A percentile compares a stretch with the other conserved stretches of the same genome.
Conservation (phyloP, 1,140 invertebrate genomes). For the Drosophila sp. region DNA sequence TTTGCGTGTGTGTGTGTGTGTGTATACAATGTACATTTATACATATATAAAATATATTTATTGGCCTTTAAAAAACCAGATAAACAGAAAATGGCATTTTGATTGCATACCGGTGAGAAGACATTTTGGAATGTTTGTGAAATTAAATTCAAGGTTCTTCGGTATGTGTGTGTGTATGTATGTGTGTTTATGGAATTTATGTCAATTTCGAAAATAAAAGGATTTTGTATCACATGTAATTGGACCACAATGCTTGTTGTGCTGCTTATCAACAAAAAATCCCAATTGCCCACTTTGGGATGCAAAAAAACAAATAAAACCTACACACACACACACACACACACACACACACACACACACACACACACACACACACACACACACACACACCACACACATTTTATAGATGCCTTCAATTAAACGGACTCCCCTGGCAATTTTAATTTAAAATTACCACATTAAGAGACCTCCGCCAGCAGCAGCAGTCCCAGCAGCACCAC, state of each 20-base stretch:
- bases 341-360: background rate
- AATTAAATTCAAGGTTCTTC: constrained; percentile 1
- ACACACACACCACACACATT: constrained; percentile 9
- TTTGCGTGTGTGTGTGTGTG: background rate
- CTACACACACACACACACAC: background rate
- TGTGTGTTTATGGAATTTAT: constrained; percentile 12
- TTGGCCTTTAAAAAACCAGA: constrained; percentile 10
- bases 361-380: constrained; percentile 4
- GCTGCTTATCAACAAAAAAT: background rate
- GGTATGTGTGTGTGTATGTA: background rate
- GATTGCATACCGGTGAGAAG: constrained; percentile 1
- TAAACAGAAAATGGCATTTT: constrained; percentile 4
- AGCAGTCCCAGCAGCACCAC: background rate
- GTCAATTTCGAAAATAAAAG: background rate
- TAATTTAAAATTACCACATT: constrained; percentile 52
- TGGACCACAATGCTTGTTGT: constrained; percentile 1
- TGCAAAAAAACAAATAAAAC: background rate
- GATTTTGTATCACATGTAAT: constrained; percentile 1
- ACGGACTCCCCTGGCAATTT: constrained; percentile 32
- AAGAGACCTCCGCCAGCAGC: constrained; percentile 3
- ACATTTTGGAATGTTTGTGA: constrained; percentile 5
- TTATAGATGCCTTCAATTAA: constrained; percentile 25
- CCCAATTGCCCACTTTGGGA: constrained; percentile 6
- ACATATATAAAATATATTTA: constrained; percentile 1
- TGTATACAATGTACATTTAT: background rate